Conservation (phyloP, 2,113 vertebrate genomes). For the Xenopus laevis region DNA sequence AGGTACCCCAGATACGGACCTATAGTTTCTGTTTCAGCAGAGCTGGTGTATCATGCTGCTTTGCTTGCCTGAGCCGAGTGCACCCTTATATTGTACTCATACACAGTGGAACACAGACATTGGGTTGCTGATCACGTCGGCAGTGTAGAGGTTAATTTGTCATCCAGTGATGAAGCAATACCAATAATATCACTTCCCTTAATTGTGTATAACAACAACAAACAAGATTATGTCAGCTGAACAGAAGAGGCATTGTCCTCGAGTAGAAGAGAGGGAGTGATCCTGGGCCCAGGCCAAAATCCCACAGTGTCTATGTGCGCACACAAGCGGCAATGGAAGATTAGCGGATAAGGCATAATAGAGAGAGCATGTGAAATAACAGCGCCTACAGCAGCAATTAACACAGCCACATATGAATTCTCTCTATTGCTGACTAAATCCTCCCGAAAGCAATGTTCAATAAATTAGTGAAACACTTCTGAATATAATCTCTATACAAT, state of each 20-base stretch:
- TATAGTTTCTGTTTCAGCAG: too few relatives aligned
- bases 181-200: slow-evolving; percentile 42
- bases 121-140: background rate
- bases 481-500: too few relatives aligned
- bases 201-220: slow-evolving; percentile 41
- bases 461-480: too few relatives aligned
- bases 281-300: slow-evolving; percentile 17
- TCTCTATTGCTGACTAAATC: too few relatives aligned
- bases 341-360: background rate
- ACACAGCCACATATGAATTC: background rate
- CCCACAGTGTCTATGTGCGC: background rate
- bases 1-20: too few relatives aligned
- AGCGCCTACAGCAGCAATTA: background rate
- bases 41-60: too few relatives aligned
- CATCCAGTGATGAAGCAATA: slow-evolving; percentile 39
- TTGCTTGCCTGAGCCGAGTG: too few relatives aligned
- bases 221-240: slow-evolving; percentile 29
- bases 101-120: background rate
- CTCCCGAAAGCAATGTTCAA: too few relatives aligned
- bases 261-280: slow-evolving; percentile 12
- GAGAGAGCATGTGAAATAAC: background rate
- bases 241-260: slow-evolving; percentile 33
- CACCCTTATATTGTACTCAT: too few relatives aligned
- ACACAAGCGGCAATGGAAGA: background rate
- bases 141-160: slow-evolving; percentile 20